Conservation (phyloP, 2,888 invertebrate species). For the Lissonota sp. region DNA sequence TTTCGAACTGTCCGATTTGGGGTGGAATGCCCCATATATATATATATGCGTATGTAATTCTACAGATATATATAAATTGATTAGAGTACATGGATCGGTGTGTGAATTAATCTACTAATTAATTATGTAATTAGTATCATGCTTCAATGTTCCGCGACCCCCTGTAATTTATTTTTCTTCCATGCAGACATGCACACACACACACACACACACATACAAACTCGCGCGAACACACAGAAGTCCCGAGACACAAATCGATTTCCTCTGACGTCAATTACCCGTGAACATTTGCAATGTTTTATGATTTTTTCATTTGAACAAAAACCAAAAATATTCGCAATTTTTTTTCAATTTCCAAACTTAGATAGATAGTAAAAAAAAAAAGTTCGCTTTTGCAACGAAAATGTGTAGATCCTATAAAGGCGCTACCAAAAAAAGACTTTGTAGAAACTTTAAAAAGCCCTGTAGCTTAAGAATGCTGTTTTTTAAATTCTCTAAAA, state of each 20-base stretch:
- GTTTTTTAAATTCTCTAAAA: too few species aligned
- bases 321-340: too few species aligned
- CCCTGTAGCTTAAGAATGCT: too few species aligned
- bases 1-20: constrained; percentile 62
- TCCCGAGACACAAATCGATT: constrained; percentile 27
- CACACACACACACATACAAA: constrained; percentile 5
- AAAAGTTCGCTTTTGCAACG: too few species aligned
- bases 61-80: constrained; percentile 64
- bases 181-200: neutral
- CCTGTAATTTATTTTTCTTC: constrained; percentile 42
- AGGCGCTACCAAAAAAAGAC: too few species aligned
- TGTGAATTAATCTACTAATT: constrained; percentile 51
- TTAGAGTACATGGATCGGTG: constrained; percentile 58
- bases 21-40: too few species aligned
- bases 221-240: neutral
- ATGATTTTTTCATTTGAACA: too few species aligned
- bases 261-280: constrained; percentile 21
- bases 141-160: constrained; percentile 32
- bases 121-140: constrained; percentile 39
- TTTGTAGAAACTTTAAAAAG: too few species aligned
- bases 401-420: too few species aligned
- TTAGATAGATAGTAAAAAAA: too few species aligned
- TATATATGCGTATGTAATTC: constrained; percentile 66
- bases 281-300: too few species aligned
- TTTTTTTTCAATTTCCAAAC: too few species aligned